Evolutionary conservation across 2,113 vertebrate species (phyloP).

Genomic region (Empidonax alnorum): DNA sequence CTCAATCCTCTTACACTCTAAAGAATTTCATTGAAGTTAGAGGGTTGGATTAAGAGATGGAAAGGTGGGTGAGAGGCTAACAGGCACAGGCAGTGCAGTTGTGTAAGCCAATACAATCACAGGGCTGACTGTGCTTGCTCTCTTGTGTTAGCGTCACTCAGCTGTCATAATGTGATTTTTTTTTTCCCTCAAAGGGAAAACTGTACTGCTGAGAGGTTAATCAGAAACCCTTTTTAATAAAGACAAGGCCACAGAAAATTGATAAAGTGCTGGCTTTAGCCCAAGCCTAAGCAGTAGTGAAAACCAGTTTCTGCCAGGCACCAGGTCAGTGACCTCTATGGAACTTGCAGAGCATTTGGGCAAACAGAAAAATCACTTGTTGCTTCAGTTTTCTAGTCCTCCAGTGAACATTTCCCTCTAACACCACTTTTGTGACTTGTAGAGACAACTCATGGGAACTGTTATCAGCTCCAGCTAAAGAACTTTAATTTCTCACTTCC

Average conservation of each 20-base stretch:
- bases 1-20: not conserved
- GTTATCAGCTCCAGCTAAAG: not conserved
- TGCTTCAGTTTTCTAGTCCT: not conserved
- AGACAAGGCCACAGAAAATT: conserved; percentile 42
- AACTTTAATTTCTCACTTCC: not conserved
- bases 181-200: not conserved
- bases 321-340: not conserved
- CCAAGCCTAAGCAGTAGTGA: not conserved
- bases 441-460: not conserved
- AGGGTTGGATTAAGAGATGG: not conserved
- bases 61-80: not conserved
- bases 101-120: not conserved
- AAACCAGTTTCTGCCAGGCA: not conserved
- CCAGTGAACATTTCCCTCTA: not conserved
- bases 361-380: not conserved
- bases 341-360: not conserved
- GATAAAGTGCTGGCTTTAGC: not conserved
- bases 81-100: not conserved
- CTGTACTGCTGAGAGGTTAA: not conserved
- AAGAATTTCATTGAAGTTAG: not conserved
- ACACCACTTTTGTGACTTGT: not conserved
- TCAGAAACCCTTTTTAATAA: conserved; percentile 32
- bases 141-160: not conserved
- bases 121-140: not conserved
- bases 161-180: not conserved